Evolutionary conservation across 2,888 invertebrate genomes (phyloP), one percentile per base, ranked within the genome.

Genomic region (Reticulitermes lucifugus): DNA sequence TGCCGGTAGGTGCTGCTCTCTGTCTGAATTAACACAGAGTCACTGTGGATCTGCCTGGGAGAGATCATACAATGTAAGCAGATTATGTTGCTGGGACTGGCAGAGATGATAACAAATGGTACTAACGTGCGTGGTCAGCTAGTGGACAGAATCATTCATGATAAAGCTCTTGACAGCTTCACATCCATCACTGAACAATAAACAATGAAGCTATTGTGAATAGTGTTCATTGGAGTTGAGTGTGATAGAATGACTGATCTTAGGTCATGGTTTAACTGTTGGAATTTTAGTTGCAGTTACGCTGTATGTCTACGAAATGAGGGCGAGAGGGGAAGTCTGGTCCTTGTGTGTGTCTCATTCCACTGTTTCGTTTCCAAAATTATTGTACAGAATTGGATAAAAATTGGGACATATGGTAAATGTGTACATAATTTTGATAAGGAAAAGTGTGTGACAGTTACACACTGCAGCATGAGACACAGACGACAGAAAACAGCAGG

Each of bases 121-220:
- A n/a, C 22, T 35, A 35, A 35, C 35, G 35, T 60, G 60, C 60
- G 21, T 6, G 21, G 60, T 60, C 60, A 12, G n/a, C 18, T 18
- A 60, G 25, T 65, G 65, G 65, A 25, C 65, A 65, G 25, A 65
- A 65, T 65, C 65, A 65, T 65, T n/a, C 65, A 65, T 25, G 65
- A 65, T 65, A n/a, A 65, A n/a, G n/a, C 65, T 65, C 7, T n/a
- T 65, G 65, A 65, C 65, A 65, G 65, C 65, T 25, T 65, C 65
- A 25, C 73, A 73, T 73, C 73, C 73, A 73, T 73, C 73, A 73
- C 73, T 21, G 73, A 73, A 41, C 73, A 41, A 73, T 73, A 73
- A 41, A 73, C 73, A 73, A 73, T 41, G 73, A 25, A 65, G n/a
- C 65, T 25, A 65, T 65, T 65, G 65, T 65, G 65, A n/a, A n/a